Base-by-base conservation (phyloP, 2,797 vertebrate genomes). In the Adrianichthys oophorus region DNA sequence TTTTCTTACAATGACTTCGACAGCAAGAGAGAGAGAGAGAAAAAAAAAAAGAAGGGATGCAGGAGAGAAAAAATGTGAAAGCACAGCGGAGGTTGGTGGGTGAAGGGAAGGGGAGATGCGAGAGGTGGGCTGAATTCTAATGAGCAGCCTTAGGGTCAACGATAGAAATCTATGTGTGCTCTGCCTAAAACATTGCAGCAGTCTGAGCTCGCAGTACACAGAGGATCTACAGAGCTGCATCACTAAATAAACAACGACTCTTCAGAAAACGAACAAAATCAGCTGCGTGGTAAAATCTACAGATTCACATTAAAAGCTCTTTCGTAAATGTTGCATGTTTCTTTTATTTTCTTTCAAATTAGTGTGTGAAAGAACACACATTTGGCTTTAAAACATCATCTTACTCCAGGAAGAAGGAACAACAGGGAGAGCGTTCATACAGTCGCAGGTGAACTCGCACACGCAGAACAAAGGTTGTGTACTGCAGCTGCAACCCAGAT, bases 91-190 rank as follows among this genome's bases (percentile, higher is more conserved):
- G 47, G 16, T 32, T 23, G 7, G 42, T 24, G 68, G 43, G 51
- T 51, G 59, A 44, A 45, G 62, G 57, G 66, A 67, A 60, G 48
- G 12, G 60, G 72, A 55, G 78, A 72, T 66, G 70, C 61, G 48
- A 61, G 65, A 81, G 72, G 66, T 82, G 80, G 37, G 23, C 55
- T 53, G 87, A 85, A 89, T 90, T 62, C 72, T 82, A 85, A 89
- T 84, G 72, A 84, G 74, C 73, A 68, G 79, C 78, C 85, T 80
- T 66, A 53, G 82, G 78, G 78, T 84, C 80, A 77, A 70, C 50
- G 52, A 80, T 80, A 85, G 84, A 88, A 87, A 87, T 84, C 83
- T 74, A 66, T 83, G 84, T 80, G 82, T 89, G 80, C 79, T 85
- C 78, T 78, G 75, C 69, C 76, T 82, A 70, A 86, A 83, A 83